Evolutionary conservation across 2,113 vertebrate species (phyloP).

Genomic region (Gymnobelideus leadbeateri): DNA sequence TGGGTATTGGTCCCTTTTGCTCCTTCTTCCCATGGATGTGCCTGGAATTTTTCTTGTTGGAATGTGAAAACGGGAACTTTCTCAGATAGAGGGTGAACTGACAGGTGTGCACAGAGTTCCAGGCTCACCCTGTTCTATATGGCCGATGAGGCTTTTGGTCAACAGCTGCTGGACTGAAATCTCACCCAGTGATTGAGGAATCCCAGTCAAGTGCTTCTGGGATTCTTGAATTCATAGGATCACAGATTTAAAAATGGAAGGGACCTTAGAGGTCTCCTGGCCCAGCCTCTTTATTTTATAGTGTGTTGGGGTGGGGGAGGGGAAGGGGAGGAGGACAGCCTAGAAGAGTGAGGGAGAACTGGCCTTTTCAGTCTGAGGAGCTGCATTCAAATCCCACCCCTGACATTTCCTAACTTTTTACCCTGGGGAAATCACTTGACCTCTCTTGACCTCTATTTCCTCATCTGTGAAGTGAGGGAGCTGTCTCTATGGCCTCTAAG

Average conservation of each 20-base stretch:
- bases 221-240: background rate
- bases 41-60: background rate
- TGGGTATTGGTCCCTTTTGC: background rate
- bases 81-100: background rate
- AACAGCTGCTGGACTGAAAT: background rate
- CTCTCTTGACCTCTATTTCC: background rate
- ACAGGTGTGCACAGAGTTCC: background rate
- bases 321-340: background rate
- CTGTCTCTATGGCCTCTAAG: background rate
- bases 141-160: background rate
- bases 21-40: background rate
- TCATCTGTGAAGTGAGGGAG: background rate
- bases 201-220: background rate
- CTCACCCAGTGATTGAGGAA: background rate
- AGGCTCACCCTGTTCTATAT: background rate
- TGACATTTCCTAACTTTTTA: background rate
- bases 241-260: background rate
- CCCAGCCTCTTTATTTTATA: background rate
- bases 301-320: background rate
- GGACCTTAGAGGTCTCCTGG: background rate
- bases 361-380: background rate
- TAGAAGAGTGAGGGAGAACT: background rate
- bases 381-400: background rate
- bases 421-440: background rate
- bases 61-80: background rate